Evolutionary conservation across 2,113 vertebrate genomes (phyloP).

Genomic region (Equus przewalskii): DNA sequence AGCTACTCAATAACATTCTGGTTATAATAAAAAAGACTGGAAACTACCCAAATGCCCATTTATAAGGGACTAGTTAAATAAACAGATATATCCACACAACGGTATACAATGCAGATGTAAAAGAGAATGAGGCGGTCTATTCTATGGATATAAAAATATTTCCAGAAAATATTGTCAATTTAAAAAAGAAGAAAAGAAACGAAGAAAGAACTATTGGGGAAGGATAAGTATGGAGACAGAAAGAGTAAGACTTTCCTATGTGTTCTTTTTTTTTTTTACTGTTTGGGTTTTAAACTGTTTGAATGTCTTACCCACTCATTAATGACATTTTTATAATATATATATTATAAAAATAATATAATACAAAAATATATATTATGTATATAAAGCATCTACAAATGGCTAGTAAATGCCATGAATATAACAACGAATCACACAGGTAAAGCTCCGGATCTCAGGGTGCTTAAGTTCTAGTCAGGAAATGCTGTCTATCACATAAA

Average conservation of each 20-base stretch:
- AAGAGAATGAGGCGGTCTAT: background rate
- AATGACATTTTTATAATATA: background rate
- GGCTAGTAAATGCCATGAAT: background rate
- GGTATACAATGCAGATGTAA: background rate
- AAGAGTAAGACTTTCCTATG: background rate
- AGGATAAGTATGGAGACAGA: background rate
- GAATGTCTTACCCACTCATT: background rate
- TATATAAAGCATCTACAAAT: background rate
- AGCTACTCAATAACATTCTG: background rate
- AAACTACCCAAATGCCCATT: background rate
- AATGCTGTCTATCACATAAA: background rate
- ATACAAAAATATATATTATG: background rate
- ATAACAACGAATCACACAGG: background rate
- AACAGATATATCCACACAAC: background rate
- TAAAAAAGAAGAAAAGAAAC: background rate
- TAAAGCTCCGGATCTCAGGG: background rate
- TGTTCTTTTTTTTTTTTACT: background rate
- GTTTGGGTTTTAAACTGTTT: background rate
- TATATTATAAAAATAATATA: background rate
- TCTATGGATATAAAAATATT: background rate
- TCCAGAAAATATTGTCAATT: background rate
- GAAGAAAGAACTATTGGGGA: background rate
- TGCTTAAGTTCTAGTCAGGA: background rate
- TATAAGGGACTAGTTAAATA: background rate
- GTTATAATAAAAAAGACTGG: background rate